Percentiles rank a stretch among this genome's conserved stretches.
These are phyloP conservation scores for Galerucella nymphaeae DNA, from an alignment of 2,888 invertebrate species.

Conservation along the genomic window DNA sequence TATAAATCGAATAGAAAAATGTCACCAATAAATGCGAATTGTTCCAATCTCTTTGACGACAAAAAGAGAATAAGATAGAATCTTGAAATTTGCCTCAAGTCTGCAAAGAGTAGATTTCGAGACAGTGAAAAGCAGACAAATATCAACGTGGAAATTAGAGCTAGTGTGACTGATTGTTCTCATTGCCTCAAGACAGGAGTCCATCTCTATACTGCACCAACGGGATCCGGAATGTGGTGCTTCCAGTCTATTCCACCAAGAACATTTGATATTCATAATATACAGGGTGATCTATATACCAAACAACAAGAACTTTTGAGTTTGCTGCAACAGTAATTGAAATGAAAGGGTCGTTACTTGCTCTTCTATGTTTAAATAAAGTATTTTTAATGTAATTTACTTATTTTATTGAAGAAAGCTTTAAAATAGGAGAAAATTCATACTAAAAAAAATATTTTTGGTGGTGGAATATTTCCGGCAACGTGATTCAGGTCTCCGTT, in stretches of 20 bases:
- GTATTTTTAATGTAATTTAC: too few species aligned
- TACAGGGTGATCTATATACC: not conserved
- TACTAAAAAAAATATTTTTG: slow-evolving; percentile 22
- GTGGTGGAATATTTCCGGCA: slow-evolving; percentile 43
- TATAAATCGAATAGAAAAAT: not conserved
- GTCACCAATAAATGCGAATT: not conserved
- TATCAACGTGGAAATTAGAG: slow-evolving; percentile 62
- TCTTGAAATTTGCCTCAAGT: slow-evolving; percentile 58
- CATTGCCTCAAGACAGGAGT: slow-evolving; percentile 64
- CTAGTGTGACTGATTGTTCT: slow-evolving; percentile 64
- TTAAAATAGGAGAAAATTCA: too few species aligned
- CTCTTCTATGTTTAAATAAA: too few species aligned
- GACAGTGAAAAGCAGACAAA: slow-evolving; percentile 53
- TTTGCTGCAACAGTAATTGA: too few species aligned
- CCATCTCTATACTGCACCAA: slow-evolving; percentile 60
- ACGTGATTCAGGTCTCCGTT: slow-evolving; percentile 47
- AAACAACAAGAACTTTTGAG: not conserved
- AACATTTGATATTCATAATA: slow-evolving; percentile 7
- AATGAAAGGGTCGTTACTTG: too few species aligned
- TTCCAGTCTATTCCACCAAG: slow-evolving; percentile 53
- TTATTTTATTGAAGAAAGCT: too few species aligned
- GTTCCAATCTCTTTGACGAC: slow-evolving; percentile 8
- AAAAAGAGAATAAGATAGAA: slow-evolving; percentile 53
- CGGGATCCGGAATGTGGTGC: slow-evolving; percentile 51
- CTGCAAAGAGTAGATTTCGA: slow-evolving; percentile 57